phyloP scores from a whole-genome alignment of 1,140 invertebrate species.

The Carposina sasakii region DNA sequence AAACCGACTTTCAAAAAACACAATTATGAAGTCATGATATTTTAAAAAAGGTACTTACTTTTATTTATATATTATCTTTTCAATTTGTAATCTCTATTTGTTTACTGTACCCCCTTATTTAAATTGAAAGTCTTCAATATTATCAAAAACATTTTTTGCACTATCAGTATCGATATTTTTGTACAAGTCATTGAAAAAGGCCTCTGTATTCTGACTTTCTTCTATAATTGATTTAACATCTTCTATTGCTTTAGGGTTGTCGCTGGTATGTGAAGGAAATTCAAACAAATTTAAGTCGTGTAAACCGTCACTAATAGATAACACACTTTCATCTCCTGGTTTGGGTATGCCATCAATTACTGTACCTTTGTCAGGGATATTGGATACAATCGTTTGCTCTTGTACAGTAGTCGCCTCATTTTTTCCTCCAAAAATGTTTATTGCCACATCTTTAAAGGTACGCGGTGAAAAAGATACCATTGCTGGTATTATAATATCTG shows the following conservation, averaged over 20 bases:
- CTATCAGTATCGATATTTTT: constrained; percentile 14
- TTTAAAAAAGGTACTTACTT: too few species aligned
- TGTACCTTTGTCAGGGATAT: background rate
- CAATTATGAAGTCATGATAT: too few species aligned
- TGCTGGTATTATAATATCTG: background rate
- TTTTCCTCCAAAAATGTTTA: background rate
- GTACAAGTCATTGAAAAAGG: constrained; percentile 28
- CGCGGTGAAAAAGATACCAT: background rate
- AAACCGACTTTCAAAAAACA: too few species aligned
- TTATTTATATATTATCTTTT: too few species aligned
- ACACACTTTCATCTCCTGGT: too few species aligned
- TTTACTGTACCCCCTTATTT: too few species aligned
- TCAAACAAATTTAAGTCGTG: too few species aligned
- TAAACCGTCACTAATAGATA: too few species aligned
- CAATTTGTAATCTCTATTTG: too few species aligned
- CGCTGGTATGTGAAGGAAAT: too few species aligned
- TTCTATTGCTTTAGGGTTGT: too few species aligned
- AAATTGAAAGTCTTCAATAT: constrained; percentile 19
- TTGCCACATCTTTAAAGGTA: background rate
- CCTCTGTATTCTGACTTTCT: constrained; percentile 26
- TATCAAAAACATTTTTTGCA: constrained; percentile 20
- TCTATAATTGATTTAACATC: constrained; percentile 31
- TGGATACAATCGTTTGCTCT: background rate
- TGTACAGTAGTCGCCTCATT: background rate
- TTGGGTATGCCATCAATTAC: background rate